phyloP scores from a whole-genome alignment of 2,113 vertebrate genomes.

The Poeciliopsis turrubarensis region DNA sequence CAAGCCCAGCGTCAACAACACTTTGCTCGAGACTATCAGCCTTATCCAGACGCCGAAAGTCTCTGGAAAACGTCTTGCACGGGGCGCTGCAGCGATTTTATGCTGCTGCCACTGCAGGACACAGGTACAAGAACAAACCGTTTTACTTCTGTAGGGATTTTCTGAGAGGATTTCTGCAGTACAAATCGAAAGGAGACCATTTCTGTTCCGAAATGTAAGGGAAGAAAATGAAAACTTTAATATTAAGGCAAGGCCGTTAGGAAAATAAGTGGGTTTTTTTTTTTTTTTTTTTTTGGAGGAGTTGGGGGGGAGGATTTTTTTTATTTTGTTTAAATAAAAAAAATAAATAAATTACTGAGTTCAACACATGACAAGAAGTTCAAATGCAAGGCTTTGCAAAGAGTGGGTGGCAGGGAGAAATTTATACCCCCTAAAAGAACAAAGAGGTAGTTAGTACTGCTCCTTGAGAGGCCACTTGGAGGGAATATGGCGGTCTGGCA shows the following conservation, averaged over 20 bases:
- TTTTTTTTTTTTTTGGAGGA: neutral
- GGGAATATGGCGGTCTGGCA: slow-evolving; percentile 77
- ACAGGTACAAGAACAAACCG: slow-evolving; percentile 11
- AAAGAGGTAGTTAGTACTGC: slow-evolving; percentile 78
- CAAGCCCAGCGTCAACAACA: slow-evolving; percentile 46
- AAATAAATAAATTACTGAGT: slow-evolving; percentile 38
- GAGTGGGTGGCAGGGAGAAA: slow-evolving; percentile 50
- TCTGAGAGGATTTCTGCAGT: neutral
- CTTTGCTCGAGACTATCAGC: slow-evolving; percentile 31
- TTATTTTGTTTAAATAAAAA: slow-evolving; percentile 4
- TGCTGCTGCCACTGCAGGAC: slow-evolving; percentile 42
- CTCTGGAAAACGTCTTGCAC: slow-evolving; percentile 48
- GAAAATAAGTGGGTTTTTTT: neutral
- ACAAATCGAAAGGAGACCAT: neutral
- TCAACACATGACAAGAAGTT: slow-evolving; percentile 29
- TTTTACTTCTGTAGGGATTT: neutral
- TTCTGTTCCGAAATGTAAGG: neutral
- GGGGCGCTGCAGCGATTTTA: slow-evolving; percentile 40
- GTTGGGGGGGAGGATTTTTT: slow-evolving; percentile 23
- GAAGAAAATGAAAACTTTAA: neutral
- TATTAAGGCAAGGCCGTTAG: slow-evolving; percentile 1
- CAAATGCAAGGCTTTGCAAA: slow-evolving; percentile 25
- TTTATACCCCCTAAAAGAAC: slow-evolving; percentile 70
- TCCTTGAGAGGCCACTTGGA: slow-evolving; percentile 75
- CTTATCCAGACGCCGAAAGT: slow-evolving; percentile 47